Evolutionary conservation across 2,888 invertebrate genomes (phyloP).

Genomic region (Rhaphigaster nebulosa): DNA sequence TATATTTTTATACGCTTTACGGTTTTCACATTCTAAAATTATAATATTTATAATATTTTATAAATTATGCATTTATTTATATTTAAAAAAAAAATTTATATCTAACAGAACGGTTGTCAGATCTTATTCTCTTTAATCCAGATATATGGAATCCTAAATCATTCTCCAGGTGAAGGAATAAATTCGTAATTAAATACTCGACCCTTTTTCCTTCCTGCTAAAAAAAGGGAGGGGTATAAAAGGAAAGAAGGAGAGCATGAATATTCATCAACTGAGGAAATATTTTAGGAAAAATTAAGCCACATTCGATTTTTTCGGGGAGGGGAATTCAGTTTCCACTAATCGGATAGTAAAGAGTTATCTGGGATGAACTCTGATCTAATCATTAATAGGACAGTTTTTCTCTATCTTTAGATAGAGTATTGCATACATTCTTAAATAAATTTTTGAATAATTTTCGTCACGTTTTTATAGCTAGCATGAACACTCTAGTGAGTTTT

Average conservation of each 20-base stretch:
- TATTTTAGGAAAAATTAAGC: slow-evolving; percentile 39
- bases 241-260: background rate
- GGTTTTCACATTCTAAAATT: no score
- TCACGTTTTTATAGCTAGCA: no score
- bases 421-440: background rate
- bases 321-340: background rate
- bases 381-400: background rate
- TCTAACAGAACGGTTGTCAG: background rate
- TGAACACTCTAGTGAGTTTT: no score
- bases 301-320: background rate
- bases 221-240: background rate
- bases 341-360: background rate
- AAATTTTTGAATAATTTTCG: background rate
- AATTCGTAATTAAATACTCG: background rate
- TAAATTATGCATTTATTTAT: no score
- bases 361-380: background rate
- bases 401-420: background rate
- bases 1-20: no score
- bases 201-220: background rate
- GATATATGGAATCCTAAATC: background rate
- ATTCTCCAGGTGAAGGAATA: background rate
- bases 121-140: background rate
- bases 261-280: slow-evolving; percentile 27
- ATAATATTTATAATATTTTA: no score
- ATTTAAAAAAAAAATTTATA: no score